A percentile compares a stretch with the other conserved stretches of the same genome.
These are phyloP conservation scores for Octodonta nipae DNA, from an alignment of 2,888 invertebrate species.

Conservation along the genomic window DNA sequence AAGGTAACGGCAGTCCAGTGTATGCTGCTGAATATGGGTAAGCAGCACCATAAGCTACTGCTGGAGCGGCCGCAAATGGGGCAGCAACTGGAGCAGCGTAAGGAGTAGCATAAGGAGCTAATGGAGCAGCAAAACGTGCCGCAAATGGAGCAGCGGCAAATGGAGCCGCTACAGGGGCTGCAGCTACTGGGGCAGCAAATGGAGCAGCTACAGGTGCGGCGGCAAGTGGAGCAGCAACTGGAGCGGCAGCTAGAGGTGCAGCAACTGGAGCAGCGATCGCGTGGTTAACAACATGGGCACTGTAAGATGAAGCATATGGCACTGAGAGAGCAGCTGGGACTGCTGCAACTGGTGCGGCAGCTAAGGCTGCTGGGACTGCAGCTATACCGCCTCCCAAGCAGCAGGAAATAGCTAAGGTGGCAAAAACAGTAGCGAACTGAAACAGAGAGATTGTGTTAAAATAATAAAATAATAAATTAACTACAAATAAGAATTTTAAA, in stretches of 20 bases:
- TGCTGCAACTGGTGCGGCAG: slow-evolving; percentile 36
- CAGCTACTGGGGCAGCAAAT: slow-evolving; percentile 5
- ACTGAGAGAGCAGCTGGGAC: slow-evolving; percentile 46
- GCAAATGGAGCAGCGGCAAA: slow-evolving; percentile 1
- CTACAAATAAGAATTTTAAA: no score
- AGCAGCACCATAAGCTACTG: no score
- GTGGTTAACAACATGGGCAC: slow-evolving; percentile 61
- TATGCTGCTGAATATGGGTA: no score
- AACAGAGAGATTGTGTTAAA: no score
- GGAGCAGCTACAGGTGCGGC: no score
- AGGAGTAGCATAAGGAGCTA: slow-evolving; percentile 4
- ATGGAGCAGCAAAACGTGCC: slow-evolving; percentile 2
- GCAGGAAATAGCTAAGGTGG: slow-evolving; percentile 12
- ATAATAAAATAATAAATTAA: no score
- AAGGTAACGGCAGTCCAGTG: no score
- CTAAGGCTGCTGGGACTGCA: slow-evolving; percentile 16
- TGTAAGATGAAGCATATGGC: slow-evolving; percentile 64
- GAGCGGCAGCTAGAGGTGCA: slow-evolving; percentile 10
- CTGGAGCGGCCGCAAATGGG: slow-evolving; percentile 3
- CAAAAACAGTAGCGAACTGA: slow-evolving; percentile 15
- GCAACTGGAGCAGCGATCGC: slow-evolving; percentile 55
- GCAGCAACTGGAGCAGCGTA: slow-evolving; percentile 1
- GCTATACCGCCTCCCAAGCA: slow-evolving; percentile 25
- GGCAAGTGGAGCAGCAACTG: no score
- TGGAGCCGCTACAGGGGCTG: slow-evolving; percentile 1